Conservation (phyloP, 2,888 invertebrate genomes). For the Drepana falcataria region DNA sequence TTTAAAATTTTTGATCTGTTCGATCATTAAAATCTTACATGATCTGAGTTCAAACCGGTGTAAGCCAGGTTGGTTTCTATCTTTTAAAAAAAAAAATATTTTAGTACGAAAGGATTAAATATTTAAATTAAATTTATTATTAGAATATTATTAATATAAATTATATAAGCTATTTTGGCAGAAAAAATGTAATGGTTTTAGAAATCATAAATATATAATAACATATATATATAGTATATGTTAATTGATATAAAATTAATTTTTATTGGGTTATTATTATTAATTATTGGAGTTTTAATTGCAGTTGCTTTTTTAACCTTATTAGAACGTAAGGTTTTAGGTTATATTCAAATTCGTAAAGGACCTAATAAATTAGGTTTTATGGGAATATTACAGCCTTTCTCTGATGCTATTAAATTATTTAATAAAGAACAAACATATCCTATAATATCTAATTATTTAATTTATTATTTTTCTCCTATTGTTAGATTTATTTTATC, state of each 20-base stretch:
- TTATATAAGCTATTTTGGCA: conserved; percentile 77
- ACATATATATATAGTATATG: conserved; percentile 53
- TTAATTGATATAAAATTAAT: conserved; percentile 60
- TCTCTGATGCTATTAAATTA: conserved; percentile 48
- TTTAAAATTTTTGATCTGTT: conserved; percentile 86
- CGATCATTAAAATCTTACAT: conserved; percentile 91
- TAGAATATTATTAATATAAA: conserved; percentile 38
- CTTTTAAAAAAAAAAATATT: conserved; percentile 79
- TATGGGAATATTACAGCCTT: conserved; percentile 82
- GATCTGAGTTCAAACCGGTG: conserved; percentile 93
- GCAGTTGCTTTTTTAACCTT: conserved; percentile 65
- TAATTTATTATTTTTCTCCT: conserved; percentile 54
- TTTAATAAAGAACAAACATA: conserved; percentile 36
- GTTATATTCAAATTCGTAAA: conserved; percentile 85
- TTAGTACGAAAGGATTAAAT: conserved; percentile 90
- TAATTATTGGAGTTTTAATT: conserved; percentile 80
- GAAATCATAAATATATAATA: conserved; percentile 73
- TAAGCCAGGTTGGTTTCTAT: conserved; percentile 93
- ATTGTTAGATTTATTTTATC: too few species aligned
- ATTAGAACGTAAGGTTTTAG: conserved; percentile 81
- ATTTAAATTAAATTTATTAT: conserved; percentile 71
- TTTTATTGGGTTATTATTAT: conserved; percentile 64
- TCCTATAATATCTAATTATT: conserved; percentile 79
- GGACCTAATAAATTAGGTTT: conserved; percentile 85
- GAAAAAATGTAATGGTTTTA: conserved; percentile 84